These are phyloP conservation scores for Dendrolimus kikuchii DNA, from an alignment of 1,140 invertebrate species.

Conservation along the genomic window DNA sequence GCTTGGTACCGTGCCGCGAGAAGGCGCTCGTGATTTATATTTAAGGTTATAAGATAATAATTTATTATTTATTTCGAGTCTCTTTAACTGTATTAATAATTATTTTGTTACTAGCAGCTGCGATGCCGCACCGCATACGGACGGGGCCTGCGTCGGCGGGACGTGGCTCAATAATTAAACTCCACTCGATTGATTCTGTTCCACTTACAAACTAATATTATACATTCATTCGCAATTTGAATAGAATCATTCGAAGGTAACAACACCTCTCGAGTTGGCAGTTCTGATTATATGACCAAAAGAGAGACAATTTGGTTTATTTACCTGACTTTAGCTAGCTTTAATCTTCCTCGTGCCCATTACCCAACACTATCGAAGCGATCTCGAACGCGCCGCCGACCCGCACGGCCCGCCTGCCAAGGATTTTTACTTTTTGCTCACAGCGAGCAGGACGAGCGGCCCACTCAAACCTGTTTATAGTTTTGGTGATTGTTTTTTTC, in stretches of 20 bases:
- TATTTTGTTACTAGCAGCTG: constrained; percentile 54
- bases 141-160: constrained; percentile 58
- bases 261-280: constrained; percentile 33
- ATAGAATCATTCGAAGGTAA: constrained; percentile 26
- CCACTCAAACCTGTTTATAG: constrained; percentile 51
- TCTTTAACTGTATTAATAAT: constrained; percentile 64
- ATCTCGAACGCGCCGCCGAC: constrained; percentile 31
- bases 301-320: too few species aligned
- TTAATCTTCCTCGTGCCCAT: constrained; percentile 28
- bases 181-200: constrained; percentile 32
- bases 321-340: too few species aligned
- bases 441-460: constrained; percentile 42
- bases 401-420: constrained; percentile 33
- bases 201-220: constrained; percentile 6
- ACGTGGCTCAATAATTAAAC: constrained; percentile 43
- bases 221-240: constrained; percentile 9
- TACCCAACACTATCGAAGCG: constrained; percentile 38
- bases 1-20: constrained; percentile 67
- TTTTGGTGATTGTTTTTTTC: constrained; percentile 66
- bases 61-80: constrained; percentile 73
- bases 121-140: constrained; percentile 62
- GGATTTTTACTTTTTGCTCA: constrained; percentile 57
- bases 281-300: constrained; percentile 12
- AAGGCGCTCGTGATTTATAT: constrained; percentile 71
- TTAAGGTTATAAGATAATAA: constrained; percentile 72